Evolutionary conservation across 2,888 invertebrate genomes (phyloP), one percentile per base, ranked within the genome.

Genomic region (Tinea trinotella): DNA sequence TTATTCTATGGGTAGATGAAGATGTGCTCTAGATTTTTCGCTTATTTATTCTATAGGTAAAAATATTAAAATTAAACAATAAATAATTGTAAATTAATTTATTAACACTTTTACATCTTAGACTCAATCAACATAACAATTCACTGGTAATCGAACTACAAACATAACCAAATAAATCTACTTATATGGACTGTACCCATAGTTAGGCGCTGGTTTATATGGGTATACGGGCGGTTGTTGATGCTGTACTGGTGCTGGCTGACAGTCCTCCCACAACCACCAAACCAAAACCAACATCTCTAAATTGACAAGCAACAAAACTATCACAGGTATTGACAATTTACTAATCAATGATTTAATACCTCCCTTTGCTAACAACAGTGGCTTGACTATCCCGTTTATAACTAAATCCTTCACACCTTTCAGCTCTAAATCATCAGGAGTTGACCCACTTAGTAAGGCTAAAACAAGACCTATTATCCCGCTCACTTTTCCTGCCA

Each of bases 221-320:
- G 65, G 57, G 49, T 63, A 60, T 1, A 58, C 55, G 1, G 63
- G 30, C 18, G 54, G 61, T 13, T 54, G 54, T 53, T 56, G 54
- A 19, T 49, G 61, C 13, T 56, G 55, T 53, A 56, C 54, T 10
- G 60, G 54, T 15, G 58, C 57, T 24, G 63, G 70, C 9, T 56
- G 12, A 59, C 84, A 80, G 40, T 85, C 85, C 48, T 86, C 86
- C 87, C 87, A 87, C 35, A 87, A 56, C 85, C 86, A 87, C 87
- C 87, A 87, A 1, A 83, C 63, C 5, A 74, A 74, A 9, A 83
- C 62, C 58, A 86, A 61, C 20, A 86, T 73, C 58, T 86, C 82
- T 30, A 82, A 56, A 61, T 86, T 85, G 10, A 86, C 78, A 56
- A 83, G 65, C 15, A 85, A 46, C 55, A 86, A 60, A 7, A 75